Evolutionary conservation across 2,797 vertebrate species (phyloP), one percentile per base, ranked within the genome.

Genomic region (Pipistrellus nathusii): DNA sequence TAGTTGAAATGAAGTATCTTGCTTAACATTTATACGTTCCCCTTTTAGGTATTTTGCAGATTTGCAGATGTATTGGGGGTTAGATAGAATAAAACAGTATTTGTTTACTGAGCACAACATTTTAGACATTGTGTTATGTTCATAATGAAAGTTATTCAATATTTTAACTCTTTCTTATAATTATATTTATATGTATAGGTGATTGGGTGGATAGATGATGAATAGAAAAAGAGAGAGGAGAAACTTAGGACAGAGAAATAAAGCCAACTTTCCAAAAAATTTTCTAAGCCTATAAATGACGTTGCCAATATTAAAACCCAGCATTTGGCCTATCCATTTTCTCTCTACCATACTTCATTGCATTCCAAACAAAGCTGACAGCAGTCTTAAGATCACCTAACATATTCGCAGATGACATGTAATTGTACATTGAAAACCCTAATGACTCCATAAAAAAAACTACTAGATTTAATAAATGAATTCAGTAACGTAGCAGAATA

Each of bases 11-110:
- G 41, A 90, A 59, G 10, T 21, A 2, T 78, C 38, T 80, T 78
- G 32, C 68, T 94, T 76, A 32, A 76, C 95, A 46, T 21, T 72
- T 57, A n/a, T 32, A 48, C 21, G 66, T 90, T 85, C n/a, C 25
- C 62, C 38, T 38, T 53, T 88, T 0, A 41, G 35, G 23, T 48
- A 27, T 25, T 75, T 41, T 71, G 41, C 48, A 72, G 46, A 6
- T 75, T 41, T 71, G 41, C 48, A 72, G 46, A 6, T 48, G 20
- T 10, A 21, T 12, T 48, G 3, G 23, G 11, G 25, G 14, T 66
- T 20, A 17, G 53, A 9, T 3, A 83, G 44, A 30, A 48, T 53
- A 66, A 83, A 27, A 18, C 21, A 46, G 53, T 41, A 25, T 55
- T 69, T 83, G 75, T 38, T 85, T 72, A 14, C 8, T 51, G 46